Base-by-base conservation (phyloP, 1,140 invertebrate genomes). In the Cataglyphis hispanica region DNA sequence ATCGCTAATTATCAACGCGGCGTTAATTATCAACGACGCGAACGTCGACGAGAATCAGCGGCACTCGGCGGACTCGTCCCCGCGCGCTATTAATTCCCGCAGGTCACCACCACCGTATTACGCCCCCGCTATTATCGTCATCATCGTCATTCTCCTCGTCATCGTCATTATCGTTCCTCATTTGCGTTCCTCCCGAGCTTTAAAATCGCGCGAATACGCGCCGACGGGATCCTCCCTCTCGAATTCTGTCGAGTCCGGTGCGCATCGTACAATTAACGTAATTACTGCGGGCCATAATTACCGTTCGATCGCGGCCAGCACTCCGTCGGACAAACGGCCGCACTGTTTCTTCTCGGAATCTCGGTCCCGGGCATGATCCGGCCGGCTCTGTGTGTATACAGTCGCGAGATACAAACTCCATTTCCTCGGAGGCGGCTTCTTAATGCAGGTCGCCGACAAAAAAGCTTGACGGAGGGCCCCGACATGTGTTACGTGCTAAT, bases 261-360 rank as follows among this genome's bases (percentile, higher is more conserved):
- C 46, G 27, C 50, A 11, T 56, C 58, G 60, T 34, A 50, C 84
- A 87, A 91, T 91, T 87, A 91, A 80, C 80, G 76, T 89, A 86
- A 90, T 91, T 91, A 91, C 81, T 64, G 40, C 25, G 60, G 22
- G 64, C 22, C 75, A 69, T 87, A 91, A 91, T 91, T 86, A 89
- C 63, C 70, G 77, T 81, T 86, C 88, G 50, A 91, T 91, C 81
- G 4, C 46, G 86, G 69, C 69, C 63, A 63, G 86, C 72, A 53
- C 66, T 34, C 27, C 53, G 43, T 16, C 61, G 74, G 72, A 77
- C 72, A 88, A 70, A 86, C 76, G 69, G 40, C 64, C 37, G 37
- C 43, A 81, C 80, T 87, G 75, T 76, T 72, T 46, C 53, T 88
- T 88, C 87, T 50, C 46, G 70, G 87, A 88, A 88, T 80, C 72